Evolutionary conservation across 2,888 invertebrate genomes (phyloP), one percentile per base, ranked within the genome.

Genomic region (Oxycera nigricornis): DNA sequence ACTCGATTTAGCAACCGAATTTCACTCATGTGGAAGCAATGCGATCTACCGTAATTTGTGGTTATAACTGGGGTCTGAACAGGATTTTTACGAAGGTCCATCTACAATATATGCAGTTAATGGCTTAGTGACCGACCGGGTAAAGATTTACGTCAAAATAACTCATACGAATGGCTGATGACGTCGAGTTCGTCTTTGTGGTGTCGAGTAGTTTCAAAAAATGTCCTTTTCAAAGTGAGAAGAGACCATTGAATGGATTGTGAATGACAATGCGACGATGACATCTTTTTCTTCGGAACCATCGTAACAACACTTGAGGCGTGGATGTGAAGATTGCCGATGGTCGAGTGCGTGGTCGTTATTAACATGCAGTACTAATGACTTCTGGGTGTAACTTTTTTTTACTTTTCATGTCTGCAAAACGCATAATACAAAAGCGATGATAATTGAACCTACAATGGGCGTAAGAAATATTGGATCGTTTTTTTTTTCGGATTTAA

Each of bases 71-170:
- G n/a, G 17, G 17, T 14, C 46, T 46, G 11, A 46, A 46, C 46
- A 46, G 46, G 46, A 46, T 46, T 17, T 46, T 46, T n/a, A n/a
- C 46, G 46, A 46, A 17, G 17, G 17, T n/a, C 17, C 46, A 46
- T 46, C 46, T 46, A 46, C 46, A 46, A 46, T n/a, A 46, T 14
- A 46, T 46, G 46, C 46, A 46, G 46, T 46, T 46, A 46, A 46
- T 46, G 46, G 35, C n/a, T n/a, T 46, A n/a, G 6, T 7, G 46
- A 46, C 17, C 4, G 46, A 46, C 6, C n/a, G n/a, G n/a, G n/a
- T n/a, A n/a, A n/a, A n/a, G 46, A 46, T 46, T 46, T 35, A 35
- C 35, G 35, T 14, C 46, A 11, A 46, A 46, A 11, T 11, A 17
- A 7, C 17, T 46, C 46, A 46, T 17, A 46, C 46, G 3, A 14